Percentiles rank a stretch among this genome's conserved stretches.
These are phyloP conservation scores for Indri indri DNA, from an alignment of 2,113 vertebrate species.

Conservation along the genomic window DNA sequence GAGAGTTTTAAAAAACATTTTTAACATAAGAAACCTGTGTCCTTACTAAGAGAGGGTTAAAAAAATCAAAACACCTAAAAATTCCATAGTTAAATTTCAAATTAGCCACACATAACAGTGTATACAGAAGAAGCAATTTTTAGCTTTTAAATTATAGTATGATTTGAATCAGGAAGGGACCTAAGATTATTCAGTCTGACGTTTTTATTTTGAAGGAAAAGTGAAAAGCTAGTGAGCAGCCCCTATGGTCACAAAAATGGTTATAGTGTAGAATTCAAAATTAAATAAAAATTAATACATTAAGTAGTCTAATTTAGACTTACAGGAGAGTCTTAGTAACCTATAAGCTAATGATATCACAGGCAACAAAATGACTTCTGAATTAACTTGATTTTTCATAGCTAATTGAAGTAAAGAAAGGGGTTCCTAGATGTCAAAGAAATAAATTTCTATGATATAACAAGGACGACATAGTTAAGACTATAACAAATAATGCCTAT, in stretches of 20 bases:
- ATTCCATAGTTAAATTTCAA: slow-evolving; percentile 6
- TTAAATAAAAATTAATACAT: background rate
- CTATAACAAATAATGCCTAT: background rate
- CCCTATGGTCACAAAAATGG: background rate
- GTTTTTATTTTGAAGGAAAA: background rate
- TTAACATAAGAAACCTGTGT: background rate
- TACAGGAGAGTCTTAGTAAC: background rate
- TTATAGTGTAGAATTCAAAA: background rate
- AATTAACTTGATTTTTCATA: background rate
- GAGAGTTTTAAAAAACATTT: background rate
- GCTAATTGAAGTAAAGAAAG: background rate
- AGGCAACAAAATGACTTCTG: slow-evolving; percentile 11
- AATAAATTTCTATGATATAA: background rate
- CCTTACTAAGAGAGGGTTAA: background rate
- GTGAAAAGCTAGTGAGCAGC: background rate
- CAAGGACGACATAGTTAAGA: background rate
- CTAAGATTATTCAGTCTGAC: background rate
- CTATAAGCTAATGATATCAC: background rate
- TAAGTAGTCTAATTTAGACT: background rate
- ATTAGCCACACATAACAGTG: background rate
- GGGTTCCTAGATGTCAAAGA: background rate
- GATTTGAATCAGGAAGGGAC: background rate
- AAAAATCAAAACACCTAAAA: background rate
- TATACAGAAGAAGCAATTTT: background rate
- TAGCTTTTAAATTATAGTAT: slow-evolving; percentile 1